These are phyloP conservation scores for Papilio gigon DNA, from an alignment of 2,888 invertebrate genomes.

Conservation along the genomic window DNA sequence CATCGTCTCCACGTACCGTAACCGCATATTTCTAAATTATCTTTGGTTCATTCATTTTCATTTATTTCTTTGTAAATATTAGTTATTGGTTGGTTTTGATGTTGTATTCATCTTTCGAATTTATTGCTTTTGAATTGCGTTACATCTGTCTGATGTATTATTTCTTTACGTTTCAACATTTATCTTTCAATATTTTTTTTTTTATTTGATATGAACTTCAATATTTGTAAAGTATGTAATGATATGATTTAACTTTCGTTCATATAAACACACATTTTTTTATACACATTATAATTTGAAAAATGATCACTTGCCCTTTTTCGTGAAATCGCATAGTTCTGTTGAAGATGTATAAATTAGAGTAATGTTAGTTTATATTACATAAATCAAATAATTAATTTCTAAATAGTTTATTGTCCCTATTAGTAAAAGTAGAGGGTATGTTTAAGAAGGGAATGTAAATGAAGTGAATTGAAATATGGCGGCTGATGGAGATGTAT, in stretches of 20 bases:
- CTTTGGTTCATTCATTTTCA: constrained; percentile 19
- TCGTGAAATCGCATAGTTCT: background rate
- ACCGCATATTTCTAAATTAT: constrained; percentile 14
- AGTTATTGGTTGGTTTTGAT: constrained; percentile 2
- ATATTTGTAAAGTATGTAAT: background rate
- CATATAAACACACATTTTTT: background rate
- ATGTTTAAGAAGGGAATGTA: too few species aligned
- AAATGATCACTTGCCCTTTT: background rate
- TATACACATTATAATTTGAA: background rate
- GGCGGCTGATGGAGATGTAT: too few species aligned
- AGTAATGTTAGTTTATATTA: too few species aligned
- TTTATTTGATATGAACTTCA: background rate
- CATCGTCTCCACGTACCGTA: background rate
- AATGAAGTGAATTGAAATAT: too few species aligned
- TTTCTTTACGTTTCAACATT: background rate
- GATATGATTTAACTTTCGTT: background rate
- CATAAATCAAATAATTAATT: too few species aligned
- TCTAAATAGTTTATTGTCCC: too few species aligned
- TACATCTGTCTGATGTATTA: background rate
- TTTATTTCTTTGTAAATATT: constrained; percentile 23
- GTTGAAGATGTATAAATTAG: too few species aligned
- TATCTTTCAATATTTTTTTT: background rate
- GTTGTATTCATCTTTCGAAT: background rate
- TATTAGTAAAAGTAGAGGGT: too few species aligned
- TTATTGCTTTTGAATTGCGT: background rate